A percentile compares a stretch with the other conserved stretches of the same genome.
phyloP scores from a whole-genome alignment of 1,140 invertebrate genomes.

The Sitodiplosis mosellana region DNA sequence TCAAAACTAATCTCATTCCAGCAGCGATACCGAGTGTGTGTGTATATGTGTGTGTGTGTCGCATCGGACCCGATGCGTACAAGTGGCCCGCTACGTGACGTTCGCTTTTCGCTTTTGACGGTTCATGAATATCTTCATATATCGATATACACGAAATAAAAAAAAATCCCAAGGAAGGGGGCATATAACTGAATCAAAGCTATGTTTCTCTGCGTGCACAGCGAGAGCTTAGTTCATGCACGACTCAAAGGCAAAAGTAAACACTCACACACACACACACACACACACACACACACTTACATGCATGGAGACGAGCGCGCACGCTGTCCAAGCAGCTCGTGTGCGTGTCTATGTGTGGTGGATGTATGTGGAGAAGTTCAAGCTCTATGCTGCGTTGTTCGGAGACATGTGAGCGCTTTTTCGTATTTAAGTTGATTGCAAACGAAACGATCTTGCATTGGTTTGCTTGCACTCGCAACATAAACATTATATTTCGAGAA shows the following conservation, averaged over 20 bases:
- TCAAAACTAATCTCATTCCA: too few species aligned
- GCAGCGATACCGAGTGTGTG: too few species aligned
- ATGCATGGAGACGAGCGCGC: too few species aligned
- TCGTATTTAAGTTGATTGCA: constrained; percentile 23
- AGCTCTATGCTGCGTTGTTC: background rate
- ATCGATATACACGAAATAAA: too few species aligned
- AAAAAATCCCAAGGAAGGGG: too few species aligned
- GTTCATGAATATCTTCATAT: too few species aligned
- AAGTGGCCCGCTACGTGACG: too few species aligned
- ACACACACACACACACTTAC: too few species aligned
- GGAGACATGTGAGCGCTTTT: background rate
- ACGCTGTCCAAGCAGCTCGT: too few species aligned
- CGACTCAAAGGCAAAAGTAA: background rate
- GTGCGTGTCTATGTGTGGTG: background rate
- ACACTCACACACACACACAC: background rate
- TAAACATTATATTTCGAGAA: constrained; percentile 12
- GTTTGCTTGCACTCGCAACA: constrained; percentile 24
- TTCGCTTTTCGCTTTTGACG: too few species aligned
- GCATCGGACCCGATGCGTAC: too few species aligned
- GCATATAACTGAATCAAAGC: background rate
- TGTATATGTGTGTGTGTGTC: too few species aligned
- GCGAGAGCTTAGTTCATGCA: background rate
- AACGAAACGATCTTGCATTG: constrained; percentile 22
- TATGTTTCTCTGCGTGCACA: background rate
- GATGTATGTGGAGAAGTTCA: background rate